Percentiles rank a stretch among this genome's conserved stretches.
phyloP scores from a whole-genome alignment of 2,797 vertebrate species.

The Syngnathus rostellatus region DNA sequence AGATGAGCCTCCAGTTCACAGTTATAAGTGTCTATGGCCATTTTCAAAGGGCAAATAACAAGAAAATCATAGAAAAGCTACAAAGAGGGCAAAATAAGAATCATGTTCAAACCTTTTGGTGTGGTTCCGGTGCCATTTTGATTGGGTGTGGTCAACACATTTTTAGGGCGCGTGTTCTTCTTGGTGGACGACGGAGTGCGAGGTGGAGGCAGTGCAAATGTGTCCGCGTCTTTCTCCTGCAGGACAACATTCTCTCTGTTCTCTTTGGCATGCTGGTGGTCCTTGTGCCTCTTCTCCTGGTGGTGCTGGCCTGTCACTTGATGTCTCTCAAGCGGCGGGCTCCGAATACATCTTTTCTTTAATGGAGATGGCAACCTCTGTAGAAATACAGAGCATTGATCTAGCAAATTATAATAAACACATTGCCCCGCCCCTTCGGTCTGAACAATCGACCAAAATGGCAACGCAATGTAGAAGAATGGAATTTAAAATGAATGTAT shows the following conservation, averaged over 20 bases:
- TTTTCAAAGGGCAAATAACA: conserved; percentile 24
- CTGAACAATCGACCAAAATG: too few relatives aligned
- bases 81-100: conserved; percentile 16
- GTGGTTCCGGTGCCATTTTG: conserved; percentile 37
- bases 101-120: conserved; percentile 64
- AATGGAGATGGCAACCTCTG: conserved; percentile 56
- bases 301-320: conserved; percentile 23
- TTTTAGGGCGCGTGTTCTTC: conserved; percentile 57
- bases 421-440: not conserved
- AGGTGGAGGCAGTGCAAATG: conserved; percentile 71
- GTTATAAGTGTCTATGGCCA: conserved; percentile 36
- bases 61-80: conserved; percentile 53
- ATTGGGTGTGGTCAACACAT: conserved; percentile 59
- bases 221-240: conserved; percentile 54
- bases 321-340: conserved; percentile 38
- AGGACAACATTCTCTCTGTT: conserved; percentile 78
- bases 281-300: conserved; percentile 39
- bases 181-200: conserved; percentile 65
- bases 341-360: conserved; percentile 40
- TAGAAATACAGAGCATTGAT: conserved; percentile 4
- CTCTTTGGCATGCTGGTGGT: conserved; percentile 50
- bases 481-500: too few relatives aligned
- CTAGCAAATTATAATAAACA: not conserved
- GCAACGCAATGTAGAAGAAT: too few relatives aligned
- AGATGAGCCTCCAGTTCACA: conserved; percentile 55